Conservation (phyloP, 2,888 invertebrate species). For the Tenthredo notha region DNA sequence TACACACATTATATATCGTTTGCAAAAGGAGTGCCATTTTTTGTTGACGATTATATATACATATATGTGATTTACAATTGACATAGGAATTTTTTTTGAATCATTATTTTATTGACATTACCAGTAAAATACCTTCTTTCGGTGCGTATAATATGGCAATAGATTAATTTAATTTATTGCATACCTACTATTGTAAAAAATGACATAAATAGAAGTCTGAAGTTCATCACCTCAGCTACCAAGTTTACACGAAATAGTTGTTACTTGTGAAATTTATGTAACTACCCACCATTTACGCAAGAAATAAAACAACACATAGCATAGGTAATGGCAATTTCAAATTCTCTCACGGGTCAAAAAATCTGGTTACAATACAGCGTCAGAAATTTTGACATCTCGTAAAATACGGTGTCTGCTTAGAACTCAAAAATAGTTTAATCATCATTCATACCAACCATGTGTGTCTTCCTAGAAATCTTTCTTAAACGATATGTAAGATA, state of each 20-base stretch:
- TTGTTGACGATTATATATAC: background rate
- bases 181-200: background rate
- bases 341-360: background rate
- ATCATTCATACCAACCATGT: background rate
- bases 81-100: background rate
- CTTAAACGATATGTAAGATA: background rate
- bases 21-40: slow-evolving; percentile 5
- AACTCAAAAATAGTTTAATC: background rate
- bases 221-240: background rate
- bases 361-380: background rate
- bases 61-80: slow-evolving; percentile 32
- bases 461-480: background rate
- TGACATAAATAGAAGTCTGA: background rate
- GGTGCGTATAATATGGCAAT: background rate
- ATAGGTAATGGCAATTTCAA: background rate
- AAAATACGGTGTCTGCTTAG: background rate
- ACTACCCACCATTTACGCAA: background rate
- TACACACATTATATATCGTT: background rate
- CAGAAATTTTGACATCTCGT: background rate
- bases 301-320: background rate
- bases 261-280: background rate
- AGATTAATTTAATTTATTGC: slow-evolving; percentile 17
- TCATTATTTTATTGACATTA: slow-evolving; percentile 14
- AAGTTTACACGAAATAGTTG: slow-evolving; percentile 1
- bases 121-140: background rate